Conservation (phyloP, 1,140 invertebrate species). For the Bombus pyrosoma region DNA sequence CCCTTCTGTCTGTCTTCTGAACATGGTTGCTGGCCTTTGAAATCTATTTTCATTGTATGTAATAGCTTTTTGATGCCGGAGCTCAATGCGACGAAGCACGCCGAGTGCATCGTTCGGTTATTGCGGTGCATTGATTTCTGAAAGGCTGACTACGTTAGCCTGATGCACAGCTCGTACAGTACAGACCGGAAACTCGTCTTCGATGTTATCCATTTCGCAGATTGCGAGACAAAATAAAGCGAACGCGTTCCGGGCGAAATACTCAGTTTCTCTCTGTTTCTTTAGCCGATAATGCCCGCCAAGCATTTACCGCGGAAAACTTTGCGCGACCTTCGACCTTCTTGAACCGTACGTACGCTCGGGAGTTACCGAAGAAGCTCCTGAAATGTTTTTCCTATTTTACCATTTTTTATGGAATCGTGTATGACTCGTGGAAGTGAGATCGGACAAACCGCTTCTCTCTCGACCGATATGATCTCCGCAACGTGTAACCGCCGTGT, state of each 20-base stretch:
- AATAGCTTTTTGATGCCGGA: conserved; percentile 60
- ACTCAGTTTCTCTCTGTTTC: background rate
- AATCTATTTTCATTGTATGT: conserved; percentile 58
- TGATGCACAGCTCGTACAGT: conserved; percentile 14
- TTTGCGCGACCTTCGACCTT: background rate
- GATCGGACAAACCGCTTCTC: background rate
- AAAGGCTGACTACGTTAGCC: conserved; percentile 33
- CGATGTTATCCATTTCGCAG: conserved; percentile 42
- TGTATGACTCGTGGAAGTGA: background rate
- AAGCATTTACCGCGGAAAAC: background rate
- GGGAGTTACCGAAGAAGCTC: background rate
- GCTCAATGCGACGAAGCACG: conserved; percentile 43
- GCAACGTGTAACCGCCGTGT: no score
- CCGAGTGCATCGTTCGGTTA: conserved; percentile 44
- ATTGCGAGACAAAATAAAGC: conserved; percentile 27
- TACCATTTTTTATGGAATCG: background rate
- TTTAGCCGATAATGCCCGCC: background rate
- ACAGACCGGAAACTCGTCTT: conserved; percentile 24
- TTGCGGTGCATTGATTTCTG: conserved; percentile 56
- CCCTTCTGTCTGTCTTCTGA: conserved; percentile 6
- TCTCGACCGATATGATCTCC: background rate
- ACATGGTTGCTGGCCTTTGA: conserved; percentile 30
- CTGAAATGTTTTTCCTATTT: background rate
- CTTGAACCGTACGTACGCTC: background rate
- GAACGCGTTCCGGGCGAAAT: conserved; percentile 11